Evolutionary conservation across 2,888 invertebrate genomes (phyloP).

Genomic region (Acronicta leporina): DNA sequence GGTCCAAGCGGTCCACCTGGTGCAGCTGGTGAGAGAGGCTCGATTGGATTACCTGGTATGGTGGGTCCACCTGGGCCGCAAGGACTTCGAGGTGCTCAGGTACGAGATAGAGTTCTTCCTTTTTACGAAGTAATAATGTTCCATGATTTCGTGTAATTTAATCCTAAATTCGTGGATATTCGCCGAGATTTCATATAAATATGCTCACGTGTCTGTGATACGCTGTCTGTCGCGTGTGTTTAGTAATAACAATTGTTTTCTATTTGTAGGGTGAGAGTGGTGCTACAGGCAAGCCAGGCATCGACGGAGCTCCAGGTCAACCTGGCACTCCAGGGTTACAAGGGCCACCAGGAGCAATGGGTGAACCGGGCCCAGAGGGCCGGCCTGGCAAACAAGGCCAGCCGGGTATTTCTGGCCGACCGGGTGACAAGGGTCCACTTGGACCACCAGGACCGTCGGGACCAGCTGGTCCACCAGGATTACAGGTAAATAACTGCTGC

Average conservation of each 20-base stretch:
- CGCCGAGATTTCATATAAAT: no score
- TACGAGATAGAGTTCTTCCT: conserved; percentile 57
- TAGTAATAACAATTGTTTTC: neutral
- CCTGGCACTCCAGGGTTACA: conserved; percentile 91
- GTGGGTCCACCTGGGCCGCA: conserved; percentile 90
- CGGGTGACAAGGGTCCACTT: conserved; percentile 93
- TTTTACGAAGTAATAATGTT: no score
- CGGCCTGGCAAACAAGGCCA: conserved; percentile 92
- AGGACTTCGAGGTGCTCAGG: conserved; percentile 91
- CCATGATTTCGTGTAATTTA: no score
- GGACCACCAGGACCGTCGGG: conserved; percentile 91
- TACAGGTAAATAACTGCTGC: conserved; percentile 86
- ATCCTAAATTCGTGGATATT: no score
- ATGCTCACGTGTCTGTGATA: no score
- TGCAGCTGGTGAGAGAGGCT: conserved; percentile 91
- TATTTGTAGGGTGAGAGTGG: conserved; percentile 92
- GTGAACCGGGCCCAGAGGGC: conserved; percentile 90
- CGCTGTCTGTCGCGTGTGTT: neutral
- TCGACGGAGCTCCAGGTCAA: conserved; percentile 92
- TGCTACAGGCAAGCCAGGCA: conserved; percentile 91
- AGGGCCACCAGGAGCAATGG: conserved; percentile 91
- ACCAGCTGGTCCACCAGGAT: conserved; percentile 91
- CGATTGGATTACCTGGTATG: conserved; percentile 90
- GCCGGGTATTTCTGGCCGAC: conserved; percentile 92
- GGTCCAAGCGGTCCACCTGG: conserved; percentile 93